phyloP scores from a whole-genome alignment of 1,140 invertebrate species.

The Pararge aegeria region DNA sequence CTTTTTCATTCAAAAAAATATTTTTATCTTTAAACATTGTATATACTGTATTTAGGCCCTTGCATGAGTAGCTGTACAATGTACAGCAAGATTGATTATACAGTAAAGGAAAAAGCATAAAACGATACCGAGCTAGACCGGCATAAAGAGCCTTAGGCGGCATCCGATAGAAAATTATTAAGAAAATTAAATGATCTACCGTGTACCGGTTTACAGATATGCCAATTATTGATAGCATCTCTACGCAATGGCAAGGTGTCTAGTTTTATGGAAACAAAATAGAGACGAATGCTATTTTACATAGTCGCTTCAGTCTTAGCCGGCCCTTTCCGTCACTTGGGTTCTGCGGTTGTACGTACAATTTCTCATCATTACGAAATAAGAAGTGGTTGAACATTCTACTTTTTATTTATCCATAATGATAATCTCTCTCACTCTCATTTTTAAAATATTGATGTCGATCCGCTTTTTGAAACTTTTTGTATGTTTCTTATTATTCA shows the following conservation, averaged over 20 bases:
- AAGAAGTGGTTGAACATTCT: too few relatives aligned
- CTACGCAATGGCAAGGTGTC: slow-evolving; percentile 7
- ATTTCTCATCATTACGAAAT: too few relatives aligned
- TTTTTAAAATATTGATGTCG: too few relatives aligned
- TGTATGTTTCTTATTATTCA: too few relatives aligned
- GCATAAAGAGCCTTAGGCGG: slow-evolving; percentile 49
- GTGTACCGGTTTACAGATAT: slow-evolving; percentile 65
- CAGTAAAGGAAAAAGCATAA: slow-evolving; percentile 60
- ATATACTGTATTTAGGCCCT: slow-evolving; percentile 11
- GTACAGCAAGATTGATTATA: slow-evolving; percentile 67
- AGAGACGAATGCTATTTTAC: background rate
- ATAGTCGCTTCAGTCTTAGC: too few relatives aligned
- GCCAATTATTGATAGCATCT: slow-evolving; percentile 70
- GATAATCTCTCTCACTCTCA: too few relatives aligned
- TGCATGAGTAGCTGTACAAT: slow-evolving; percentile 13
- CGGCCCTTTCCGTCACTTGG: too few relatives aligned
- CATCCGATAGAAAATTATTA: slow-evolving; percentile 77
- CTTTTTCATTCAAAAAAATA: background rate
- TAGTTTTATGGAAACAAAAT: background rate
- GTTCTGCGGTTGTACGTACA: too few relatives aligned
- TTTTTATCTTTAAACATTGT: background rate
- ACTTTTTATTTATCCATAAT: too few relatives aligned
- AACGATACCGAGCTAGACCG: slow-evolving; percentile 50
- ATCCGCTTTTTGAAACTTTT: too few relatives aligned
- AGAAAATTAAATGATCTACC: slow-evolving; percentile 79